Base-by-base conservation (phyloP, 2,888 invertebrate genomes). In the Sepiola atlantica region DNA sequence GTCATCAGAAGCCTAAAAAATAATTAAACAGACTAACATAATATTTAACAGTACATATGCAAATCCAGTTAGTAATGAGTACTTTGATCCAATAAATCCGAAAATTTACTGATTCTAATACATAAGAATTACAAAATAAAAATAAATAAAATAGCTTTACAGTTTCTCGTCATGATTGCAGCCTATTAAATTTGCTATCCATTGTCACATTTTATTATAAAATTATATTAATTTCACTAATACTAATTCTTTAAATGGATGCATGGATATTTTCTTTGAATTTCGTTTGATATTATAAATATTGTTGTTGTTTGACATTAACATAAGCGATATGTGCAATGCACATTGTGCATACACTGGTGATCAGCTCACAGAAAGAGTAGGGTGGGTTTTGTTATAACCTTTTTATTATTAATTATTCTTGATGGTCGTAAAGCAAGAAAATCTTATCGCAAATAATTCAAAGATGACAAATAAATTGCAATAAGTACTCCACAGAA, bases 251-350 rank as follows among this genome's bases (percentile, higher is more conserved):
- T 32, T n/a, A 16, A 77, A 77, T 77, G n/a, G 12, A 77, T 77
- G 77, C 77, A 77, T 77, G 77, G 3, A 10, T 77, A 77, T n/a
- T 77, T n/a, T n/a, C n/a, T n/a, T 77, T 32, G 16, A 77, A 32
- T 77, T 32, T 77, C 12, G n/a, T 77, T 77, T 12, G 32, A 77
- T 77, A 77, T 77, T 77, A 77, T 77, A 14, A 77, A 77, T n/a
- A 77, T 77, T 77, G 61, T 61, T 61, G 61, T 61, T 61, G n/a
- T n/a, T n/a, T n/a, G n/a, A 77, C 77, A 77, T 77, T 77, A 77
- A 77, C 77, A n/a, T 77, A 3, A 32, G n/a, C 14, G 77, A 77
- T n/a, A 77, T 77, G 77, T 77, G n/a, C 32, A 77, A 8, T 45
- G n/a, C n/a, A n/a, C n/a, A n/a, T n/a, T n/a, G n/a, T n/a, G n/a